phyloP scores from a whole-genome alignment of 1,140 invertebrate species.

The Kradibia gibbosae region DNA sequence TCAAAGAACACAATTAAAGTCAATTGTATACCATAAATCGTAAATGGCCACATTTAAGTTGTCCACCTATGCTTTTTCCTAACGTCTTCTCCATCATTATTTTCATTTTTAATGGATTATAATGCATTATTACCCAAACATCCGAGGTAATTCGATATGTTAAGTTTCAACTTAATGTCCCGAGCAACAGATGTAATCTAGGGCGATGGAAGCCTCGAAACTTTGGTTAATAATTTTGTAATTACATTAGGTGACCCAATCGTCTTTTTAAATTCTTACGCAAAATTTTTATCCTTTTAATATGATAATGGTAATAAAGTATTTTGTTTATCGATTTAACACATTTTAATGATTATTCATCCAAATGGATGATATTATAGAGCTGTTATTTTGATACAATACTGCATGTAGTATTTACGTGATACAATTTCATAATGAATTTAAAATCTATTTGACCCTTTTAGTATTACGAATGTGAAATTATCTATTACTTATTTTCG shows the following conservation, averaged over 20 bases:
- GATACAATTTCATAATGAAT: no score
- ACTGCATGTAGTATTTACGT: no score
- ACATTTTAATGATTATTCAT: no score
- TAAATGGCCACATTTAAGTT: no score
- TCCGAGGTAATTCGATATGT: neutral
- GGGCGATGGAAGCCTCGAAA: neutral
- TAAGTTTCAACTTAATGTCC: neutral
- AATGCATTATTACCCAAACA: neutral
- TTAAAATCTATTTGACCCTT: no score
- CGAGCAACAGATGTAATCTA: neutral
- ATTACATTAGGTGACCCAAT: neutral
- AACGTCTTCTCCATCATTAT: neutral
- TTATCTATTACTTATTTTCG: no score
- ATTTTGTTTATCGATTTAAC: no score
- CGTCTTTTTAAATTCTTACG: neutral
- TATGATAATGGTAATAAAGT: no score
- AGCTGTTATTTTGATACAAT: no score
- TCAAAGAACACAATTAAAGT: neutral
- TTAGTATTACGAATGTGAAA: no score
- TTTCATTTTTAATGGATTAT: neutral
- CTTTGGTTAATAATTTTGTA: neutral
- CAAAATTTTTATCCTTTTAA: no score
- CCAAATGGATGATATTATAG: no score
- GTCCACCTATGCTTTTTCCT: neutral
- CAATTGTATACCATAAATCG: neutral